Evolutionary conservation across 2,113 vertebrate genomes (phyloP), one percentile per base, ranked within the genome.

Genomic region (Trogon surrucura): DNA sequence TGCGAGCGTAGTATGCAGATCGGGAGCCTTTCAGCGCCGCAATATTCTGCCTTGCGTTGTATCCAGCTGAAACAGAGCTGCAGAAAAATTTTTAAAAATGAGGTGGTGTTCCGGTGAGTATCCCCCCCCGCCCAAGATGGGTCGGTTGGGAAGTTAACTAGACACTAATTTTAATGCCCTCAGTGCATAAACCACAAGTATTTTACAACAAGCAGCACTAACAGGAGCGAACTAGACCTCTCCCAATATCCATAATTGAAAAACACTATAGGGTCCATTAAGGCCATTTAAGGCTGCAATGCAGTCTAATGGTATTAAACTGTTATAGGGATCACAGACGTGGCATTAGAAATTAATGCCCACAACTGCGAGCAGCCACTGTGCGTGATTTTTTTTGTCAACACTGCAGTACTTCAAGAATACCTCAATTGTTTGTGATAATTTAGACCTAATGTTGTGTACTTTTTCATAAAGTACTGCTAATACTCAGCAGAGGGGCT

Each of bases 191-290:
- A 96, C 93, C 38, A 36, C 71, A 90, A 78, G 75, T 88, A 36
- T 91, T 97, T 96, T 81, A 94, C 85, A 96, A 79, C 96, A 88
- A 95, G 95, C 77, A 66, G 86, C 22, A 15, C 82, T 79, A 91
- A 94, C 38, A 16, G 30, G 86, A 95, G 89, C 11, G 2, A 66
- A 58, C 87, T 86, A 94, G 82, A 81, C 70, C 47, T 91, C 93
- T 94, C 93, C 89, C 77, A 88, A 72, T 95, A 94, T 86, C 77
- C 61, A 64, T 95, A 90, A 93, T 36, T 30, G 84, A 96, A 95
- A 96, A 97, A 45, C 69, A 51, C 88, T 89, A 16, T 75, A 92
- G 95, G 95, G 93, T 95, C 97, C 96, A 96, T 97, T 97, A 97
- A 95, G 91, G 69, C 94, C 96, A 95, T 96, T 98, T 97, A 87